Base-by-base conservation (phyloP, 2,888 invertebrate genomes). In the Cephus nigrinus region DNA sequence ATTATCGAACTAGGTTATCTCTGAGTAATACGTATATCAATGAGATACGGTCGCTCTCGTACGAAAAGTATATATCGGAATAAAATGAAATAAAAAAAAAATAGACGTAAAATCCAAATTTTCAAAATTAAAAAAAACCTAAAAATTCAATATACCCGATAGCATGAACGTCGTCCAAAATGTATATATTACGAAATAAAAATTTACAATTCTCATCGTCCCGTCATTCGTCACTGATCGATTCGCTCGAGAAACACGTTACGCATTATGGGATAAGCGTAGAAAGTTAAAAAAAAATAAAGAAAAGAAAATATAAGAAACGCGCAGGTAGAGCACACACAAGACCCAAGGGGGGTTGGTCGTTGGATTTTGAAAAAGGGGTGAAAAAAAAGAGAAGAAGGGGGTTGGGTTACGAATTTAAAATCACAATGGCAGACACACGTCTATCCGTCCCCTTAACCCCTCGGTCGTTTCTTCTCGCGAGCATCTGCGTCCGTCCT, bases 401-500 rank as follows among this genome's bases (percentile, higher is more conserved):
- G 80, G 80, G 85, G 80, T 86, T 85, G 83, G 86, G 83, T 84
- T 83, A 82, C 86, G 87, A 91, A 89, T 91, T 90, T 89, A 87
- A 90, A 91, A 90, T 91, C 86, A 90, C 90, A 91, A 90, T 90
- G 88, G 89, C 81, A 86, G 88, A 86, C 89, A 88, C 89, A 89
- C 89, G 88, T 88, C 86, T 84, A 85, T 82, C 86, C 85, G 85
- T 89, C 86, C 78, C 80, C 81, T 84, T 82, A 80, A 30, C 75
- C 72, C 83, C 78, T 74, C 73, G 69, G 12, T 69, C 69, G 69
- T 69, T 32, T 30, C 69, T 40, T 69, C 69, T 69, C 32, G 30
- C 69, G 69, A 84, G 88, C 88, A 88, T 88, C 88, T 88, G 88
- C 88, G 88, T 86, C 82, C 81, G 73, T 81, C 80, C 79, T 68